Base-by-base conservation (phyloP, 2,113 vertebrate species). In the Ceyx cyanopectus region DNA sequence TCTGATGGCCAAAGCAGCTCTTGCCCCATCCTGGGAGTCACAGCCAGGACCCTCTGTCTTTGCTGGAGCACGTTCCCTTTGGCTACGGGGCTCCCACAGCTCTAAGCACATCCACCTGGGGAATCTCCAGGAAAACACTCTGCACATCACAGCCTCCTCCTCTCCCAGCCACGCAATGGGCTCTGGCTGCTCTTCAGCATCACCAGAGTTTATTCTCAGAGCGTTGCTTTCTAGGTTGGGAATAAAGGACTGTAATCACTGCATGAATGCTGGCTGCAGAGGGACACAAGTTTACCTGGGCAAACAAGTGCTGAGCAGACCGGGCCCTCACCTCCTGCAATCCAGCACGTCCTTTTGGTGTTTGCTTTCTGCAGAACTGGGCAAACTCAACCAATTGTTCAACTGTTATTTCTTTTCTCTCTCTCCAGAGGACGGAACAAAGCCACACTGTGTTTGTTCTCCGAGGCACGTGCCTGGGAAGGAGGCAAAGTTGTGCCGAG, bases 361-460 rank as follows among this genome's bases (percentile, higher is more conserved):
- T 92, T 92, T 76, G 80, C 41, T 54, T 75, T 89, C 81, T 4
- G 7, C 81, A 66, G 7, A 67, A 92, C 86, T 70, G 48, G 61
- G 62, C 58, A 37, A 81, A 85, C 1, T 12, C 84, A 84, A 23
- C 27, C 73, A 57, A 92, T 63, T 65, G 76, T 94, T 92, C 84
- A 27, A 68, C 79, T 54, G 11, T 10, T 3, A 7, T 3, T 50
- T 50, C 2, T 18, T 17, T 20, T 54, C n/a, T 22, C 34, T 82
- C 70, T 89, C 53, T 23, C 17, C 69, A 89, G 67, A 77, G 81
- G 81, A 91, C 1, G 27, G 57, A 58, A 67, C 43, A 24, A 51
- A 77, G 51, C 11, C 19, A 3, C 56, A 2, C 16, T 8, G 11
- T 20, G 61, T 83, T 63, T 80, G 75, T 63, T 81, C 66, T 60